Percentiles rank a stretch among this genome's conserved stretches.
These are phyloP conservation scores for Theristicus caerulescens DNA, from an alignment of 2,113 vertebrate genomes.

Conservation along the genomic window DNA sequence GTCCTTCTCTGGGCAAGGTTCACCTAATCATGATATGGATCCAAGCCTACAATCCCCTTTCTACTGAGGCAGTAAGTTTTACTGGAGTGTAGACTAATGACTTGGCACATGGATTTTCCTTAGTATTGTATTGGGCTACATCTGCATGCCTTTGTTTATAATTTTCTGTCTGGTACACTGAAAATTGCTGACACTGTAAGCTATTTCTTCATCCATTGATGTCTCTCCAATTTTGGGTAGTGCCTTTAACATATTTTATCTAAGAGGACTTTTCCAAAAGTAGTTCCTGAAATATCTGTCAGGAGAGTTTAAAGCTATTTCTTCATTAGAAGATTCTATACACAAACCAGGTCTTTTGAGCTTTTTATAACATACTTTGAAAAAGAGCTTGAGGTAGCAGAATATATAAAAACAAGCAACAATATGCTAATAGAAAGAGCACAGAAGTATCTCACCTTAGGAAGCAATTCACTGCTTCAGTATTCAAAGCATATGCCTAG, in stretches of 20 bases:
- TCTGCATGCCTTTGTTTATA: neutral
- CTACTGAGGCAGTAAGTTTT: neutral
- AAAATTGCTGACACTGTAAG: neutral
- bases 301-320: slow-evolving; percentile 21
- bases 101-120: neutral
- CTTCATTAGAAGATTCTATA: slow-evolving; percentile 42
- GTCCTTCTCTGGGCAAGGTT: neutral
- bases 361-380: slow-evolving; percentile 9
- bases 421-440: slow-evolving; percentile 37
- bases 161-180: neutral
- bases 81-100: neutral
- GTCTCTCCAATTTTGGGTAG: neutral
- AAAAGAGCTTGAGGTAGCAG: slow-evolving; percentile 21
- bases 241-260: neutral
- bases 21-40: neutral
- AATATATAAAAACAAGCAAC: slow-evolving; percentile 44
- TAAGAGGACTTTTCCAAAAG: neutral
- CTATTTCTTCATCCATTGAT: slow-evolving; percentile 8
- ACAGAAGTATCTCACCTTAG: neutral
- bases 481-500: slow-evolving; percentile 3
- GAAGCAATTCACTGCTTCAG: neutral
- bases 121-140: neutral
- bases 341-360: neutral
- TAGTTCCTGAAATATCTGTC: neutral
- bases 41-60: neutral